Base-by-base conservation (phyloP, 2,113 vertebrate species). In the Xenopus tropicalis region DNA sequence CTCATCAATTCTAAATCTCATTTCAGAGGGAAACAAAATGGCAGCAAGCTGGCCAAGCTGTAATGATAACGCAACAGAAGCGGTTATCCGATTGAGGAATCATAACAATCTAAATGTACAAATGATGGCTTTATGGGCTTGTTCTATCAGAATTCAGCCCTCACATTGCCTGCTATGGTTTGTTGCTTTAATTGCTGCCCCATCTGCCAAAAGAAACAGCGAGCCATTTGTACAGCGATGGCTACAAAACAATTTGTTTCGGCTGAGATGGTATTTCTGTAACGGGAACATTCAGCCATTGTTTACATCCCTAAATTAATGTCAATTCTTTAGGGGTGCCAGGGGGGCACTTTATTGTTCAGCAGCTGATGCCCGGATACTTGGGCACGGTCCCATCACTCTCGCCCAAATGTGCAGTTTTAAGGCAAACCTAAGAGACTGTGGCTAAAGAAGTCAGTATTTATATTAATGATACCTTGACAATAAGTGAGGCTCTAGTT, bases 181-280 rank as follows among this genome's bases (percentile, higher is more conserved):
- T 61, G 43, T 23, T 61, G 19, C 20, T 69, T 76, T 76, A 69
- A 76, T 76, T 62, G 65, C 58, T 19, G 14, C 56, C 22, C 44
- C 58, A n/a, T 69, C 66, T 69, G 73, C 73, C 73, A 76, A 69
- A 58, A 69, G 57, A 69, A 76, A 76, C 73, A 54, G 25, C 48
- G 13, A 54, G 59, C 54, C 58, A 42, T 76, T 62, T 69, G 10
- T 44, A 66, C 65, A 69, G 29, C 43, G 65, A 69, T 62, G 65
- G 37, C 66, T 20, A 67, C 25, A 44, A 69, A 51, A 56, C 73
- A 61, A 25, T 76, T 76, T 43, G 66, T 76, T 76, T 76, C 58
- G 54, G 66, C 46, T 69, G 66, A 69, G 59, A 37, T 42, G 10
- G 56, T 54, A 29, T 66, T 69, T 69, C 62, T 69, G 66, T 63